Percentiles rank a stretch among this genome's conserved stretches.
phyloP scores from a whole-genome alignment of 2,888 invertebrate genomes.

The Phortica okadai region DNA sequence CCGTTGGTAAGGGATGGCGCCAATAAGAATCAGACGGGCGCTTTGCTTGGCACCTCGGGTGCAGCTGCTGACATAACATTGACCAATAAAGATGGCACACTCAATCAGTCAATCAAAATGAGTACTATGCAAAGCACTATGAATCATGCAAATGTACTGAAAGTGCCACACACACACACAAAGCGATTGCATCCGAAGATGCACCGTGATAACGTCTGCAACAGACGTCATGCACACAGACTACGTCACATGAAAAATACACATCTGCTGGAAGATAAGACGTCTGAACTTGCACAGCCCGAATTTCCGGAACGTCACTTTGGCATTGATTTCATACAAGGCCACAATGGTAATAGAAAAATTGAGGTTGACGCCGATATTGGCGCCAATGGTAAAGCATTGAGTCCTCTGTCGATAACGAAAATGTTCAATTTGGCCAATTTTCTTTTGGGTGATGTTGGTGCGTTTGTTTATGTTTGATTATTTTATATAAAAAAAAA shows the following conservation, averaged over 20 bases:
- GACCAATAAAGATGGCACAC: neutral
- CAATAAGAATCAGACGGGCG: neutral
- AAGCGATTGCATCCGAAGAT: neutral
- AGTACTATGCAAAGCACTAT: neutral
- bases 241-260: neutral
- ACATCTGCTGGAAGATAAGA: neutral
- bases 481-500: too few relatives aligned
- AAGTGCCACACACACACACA: neutral
- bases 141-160: neutral
- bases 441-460: neutral
- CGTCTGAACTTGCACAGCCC: neutral
- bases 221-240: neutral
- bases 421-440: neutral
- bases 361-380: neutral
- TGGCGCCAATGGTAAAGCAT: neutral
- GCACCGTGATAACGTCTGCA: neutral
- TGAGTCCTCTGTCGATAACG: neutral
- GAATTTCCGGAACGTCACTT: neutral
- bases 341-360: neutral
- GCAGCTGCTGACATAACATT: neutral
- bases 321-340: neutral
- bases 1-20: neutral
- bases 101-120: neutral
- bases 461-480: neutral
- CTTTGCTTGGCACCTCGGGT: neutral